Evolutionary conservation across 2,797 vertebrate genomes (phyloP).

Genomic region (Phyllotis vaccarum): DNA sequence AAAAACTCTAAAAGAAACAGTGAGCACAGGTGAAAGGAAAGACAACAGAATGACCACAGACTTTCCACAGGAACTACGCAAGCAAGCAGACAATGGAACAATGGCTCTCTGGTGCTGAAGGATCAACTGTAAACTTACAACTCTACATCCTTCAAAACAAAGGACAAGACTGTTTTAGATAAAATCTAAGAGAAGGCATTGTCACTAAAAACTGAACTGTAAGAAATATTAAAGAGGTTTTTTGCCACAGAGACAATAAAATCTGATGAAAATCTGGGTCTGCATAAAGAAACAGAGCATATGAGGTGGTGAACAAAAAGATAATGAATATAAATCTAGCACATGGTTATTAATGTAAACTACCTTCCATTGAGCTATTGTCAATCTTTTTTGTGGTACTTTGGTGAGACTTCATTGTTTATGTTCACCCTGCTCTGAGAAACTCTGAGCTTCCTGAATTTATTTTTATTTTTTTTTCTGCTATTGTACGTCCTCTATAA

Average conservation of each 20-base stretch:
- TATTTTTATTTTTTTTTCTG: neutral
- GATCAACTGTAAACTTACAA: neutral
- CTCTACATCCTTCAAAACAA: constrained; percentile 40
- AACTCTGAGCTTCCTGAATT: constrained; percentile 12
- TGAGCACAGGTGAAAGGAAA: neutral
- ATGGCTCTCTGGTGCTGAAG: neutral
- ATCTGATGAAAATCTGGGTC: constrained; percentile 44
- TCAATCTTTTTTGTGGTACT: neutral
- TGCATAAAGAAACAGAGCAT: neutral
- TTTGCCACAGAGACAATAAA: constrained; percentile 30
- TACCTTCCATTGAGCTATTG: neutral
- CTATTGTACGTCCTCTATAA: neutral
- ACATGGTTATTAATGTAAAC: neutral
- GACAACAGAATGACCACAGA: neutral
- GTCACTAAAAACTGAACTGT: neutral
- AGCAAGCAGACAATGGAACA: constrained; percentile 37
- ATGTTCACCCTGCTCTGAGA: neutral
- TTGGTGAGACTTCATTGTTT: neutral
- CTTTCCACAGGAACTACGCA: constrained; percentile 16
- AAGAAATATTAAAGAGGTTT: constrained; percentile 15
- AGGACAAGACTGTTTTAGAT: neutral
- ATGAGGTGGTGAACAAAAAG: neutral
- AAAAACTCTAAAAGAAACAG: neutral
- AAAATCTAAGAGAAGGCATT: constrained; percentile 11
- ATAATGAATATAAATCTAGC: neutral